phyloP scores from a whole-genome alignment of 2,797 vertebrate species.

The Lepus oiostolus region DNA sequence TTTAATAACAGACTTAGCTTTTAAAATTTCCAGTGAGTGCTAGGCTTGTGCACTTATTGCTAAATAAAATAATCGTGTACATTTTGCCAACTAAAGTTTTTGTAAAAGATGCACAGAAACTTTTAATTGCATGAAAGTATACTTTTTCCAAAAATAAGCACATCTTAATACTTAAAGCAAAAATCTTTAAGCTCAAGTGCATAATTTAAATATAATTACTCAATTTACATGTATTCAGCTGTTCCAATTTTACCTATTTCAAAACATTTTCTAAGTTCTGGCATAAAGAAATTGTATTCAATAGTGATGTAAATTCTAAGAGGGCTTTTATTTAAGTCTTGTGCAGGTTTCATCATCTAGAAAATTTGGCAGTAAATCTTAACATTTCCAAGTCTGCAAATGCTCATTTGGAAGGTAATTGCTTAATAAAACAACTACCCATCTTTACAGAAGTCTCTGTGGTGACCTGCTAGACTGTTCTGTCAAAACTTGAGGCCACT shows the following conservation, averaged over 20 bases:
- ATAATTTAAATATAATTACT: conserved; percentile 53
- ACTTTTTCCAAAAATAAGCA: background rate
- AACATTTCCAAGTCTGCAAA: background rate
- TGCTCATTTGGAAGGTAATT: conserved; percentile 30
- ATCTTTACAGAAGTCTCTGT: conserved; percentile 3
- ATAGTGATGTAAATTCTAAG: conserved; percentile 1
- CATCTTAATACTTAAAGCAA: conserved; percentile 25
- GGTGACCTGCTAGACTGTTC: conserved; percentile 26
- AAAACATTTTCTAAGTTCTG: conserved; percentile 7
- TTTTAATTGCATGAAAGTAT: background rate
- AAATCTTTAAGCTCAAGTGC: background rate
- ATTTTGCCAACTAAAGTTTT: conserved; percentile 11
- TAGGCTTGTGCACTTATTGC: background rate
- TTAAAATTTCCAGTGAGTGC: background rate
- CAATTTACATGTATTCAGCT: background rate
- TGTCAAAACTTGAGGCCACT: conserved; percentile 42
- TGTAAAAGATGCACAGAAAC: background rate
- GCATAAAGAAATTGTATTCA: background rate
- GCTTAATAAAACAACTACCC: conserved; percentile 47
- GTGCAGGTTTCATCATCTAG: background rate
- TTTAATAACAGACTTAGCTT: background rate
- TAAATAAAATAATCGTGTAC: background rate
- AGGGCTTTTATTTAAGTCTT: conserved; percentile 33
- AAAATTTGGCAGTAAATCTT: conserved; percentile 45
- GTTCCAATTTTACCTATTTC: conserved; percentile 32